Percentiles rank a stretch among this genome's conserved stretches.
Evolutionary conservation across 2,113 vertebrate species (phyloP).

Genomic region (Laterallus jamaicensis): DNA sequence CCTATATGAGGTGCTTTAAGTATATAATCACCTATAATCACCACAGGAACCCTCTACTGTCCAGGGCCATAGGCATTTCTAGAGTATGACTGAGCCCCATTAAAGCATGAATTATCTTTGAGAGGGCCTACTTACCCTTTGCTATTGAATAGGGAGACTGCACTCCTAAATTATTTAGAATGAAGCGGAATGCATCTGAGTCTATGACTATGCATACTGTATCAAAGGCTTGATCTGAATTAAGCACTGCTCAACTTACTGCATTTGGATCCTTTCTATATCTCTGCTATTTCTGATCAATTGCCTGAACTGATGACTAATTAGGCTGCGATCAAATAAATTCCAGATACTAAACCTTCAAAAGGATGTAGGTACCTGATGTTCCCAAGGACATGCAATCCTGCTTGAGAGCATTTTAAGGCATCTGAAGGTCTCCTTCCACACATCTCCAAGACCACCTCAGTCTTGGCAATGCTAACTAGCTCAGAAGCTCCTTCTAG

Average conservation of each 20-base stretch:
- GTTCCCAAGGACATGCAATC: neutral
- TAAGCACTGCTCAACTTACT: neutral
- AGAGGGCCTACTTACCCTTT: neutral
- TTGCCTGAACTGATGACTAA: neutral
- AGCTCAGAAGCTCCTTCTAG: neutral
- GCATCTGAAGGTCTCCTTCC: neutral
- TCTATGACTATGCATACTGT: neutral
- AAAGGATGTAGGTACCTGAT: neutral
- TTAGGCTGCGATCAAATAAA: neutral
- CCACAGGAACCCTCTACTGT: neutral
- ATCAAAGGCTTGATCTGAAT: neutral
- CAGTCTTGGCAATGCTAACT: neutral
- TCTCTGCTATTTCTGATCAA: neutral
- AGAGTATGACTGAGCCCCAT: neutral
- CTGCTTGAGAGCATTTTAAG: neutral
- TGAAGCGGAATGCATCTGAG: neutral
- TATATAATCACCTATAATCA: neutral
- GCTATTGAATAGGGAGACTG: neutral
- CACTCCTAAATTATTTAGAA: neutral
- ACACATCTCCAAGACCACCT: neutral
- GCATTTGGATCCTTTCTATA: neutral
- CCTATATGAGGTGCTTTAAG: neutral
- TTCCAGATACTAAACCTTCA: neutral
- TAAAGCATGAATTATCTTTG: neutral
- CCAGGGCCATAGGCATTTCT: neutral